These are phyloP conservation scores for Nyctibius bracteatus DNA, from an alignment of 2,113 vertebrate species.

Conservation along the genomic window DNA sequence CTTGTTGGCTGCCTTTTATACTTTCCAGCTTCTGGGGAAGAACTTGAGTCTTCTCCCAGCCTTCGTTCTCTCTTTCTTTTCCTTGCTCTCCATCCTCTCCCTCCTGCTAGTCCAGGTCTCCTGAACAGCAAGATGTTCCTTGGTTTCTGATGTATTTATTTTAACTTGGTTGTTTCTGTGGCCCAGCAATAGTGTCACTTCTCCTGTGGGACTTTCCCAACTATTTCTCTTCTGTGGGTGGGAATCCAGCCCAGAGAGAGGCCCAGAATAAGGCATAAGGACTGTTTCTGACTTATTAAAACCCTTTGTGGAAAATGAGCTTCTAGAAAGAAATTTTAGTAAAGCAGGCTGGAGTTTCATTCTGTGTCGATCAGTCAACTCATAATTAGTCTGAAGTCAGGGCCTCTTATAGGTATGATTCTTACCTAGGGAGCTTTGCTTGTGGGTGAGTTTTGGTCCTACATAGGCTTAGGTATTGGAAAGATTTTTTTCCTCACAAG, in stretches of 20 bases:
- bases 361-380: neutral
- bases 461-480: no score
- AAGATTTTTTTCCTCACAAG: neutral
- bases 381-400: neutral
- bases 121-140: neutral
- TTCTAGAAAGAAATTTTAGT: neutral
- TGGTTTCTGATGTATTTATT: constrained; percentile 23
- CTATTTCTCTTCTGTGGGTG: neutral
- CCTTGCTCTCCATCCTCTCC: neutral
- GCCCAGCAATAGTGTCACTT: neutral
- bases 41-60: neutral
- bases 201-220: neutral
- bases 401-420: neutral
- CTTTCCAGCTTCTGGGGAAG: constrained; percentile 27
- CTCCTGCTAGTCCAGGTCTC: neutral
- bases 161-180: neutral
- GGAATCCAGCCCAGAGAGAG: constrained; percentile 25
- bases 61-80: neutral
- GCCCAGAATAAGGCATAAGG: neutral
- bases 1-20: neutral
- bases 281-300: neutral
- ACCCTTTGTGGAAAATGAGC: neutral
- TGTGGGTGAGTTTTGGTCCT: neutral
- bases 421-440: neutral
- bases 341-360: neutral